A percentile compares a stretch with the other conserved stretches of the same genome.
phyloP scores from a whole-genome alignment of 2,113 vertebrate species.

The Ceratotherium simum region DNA sequence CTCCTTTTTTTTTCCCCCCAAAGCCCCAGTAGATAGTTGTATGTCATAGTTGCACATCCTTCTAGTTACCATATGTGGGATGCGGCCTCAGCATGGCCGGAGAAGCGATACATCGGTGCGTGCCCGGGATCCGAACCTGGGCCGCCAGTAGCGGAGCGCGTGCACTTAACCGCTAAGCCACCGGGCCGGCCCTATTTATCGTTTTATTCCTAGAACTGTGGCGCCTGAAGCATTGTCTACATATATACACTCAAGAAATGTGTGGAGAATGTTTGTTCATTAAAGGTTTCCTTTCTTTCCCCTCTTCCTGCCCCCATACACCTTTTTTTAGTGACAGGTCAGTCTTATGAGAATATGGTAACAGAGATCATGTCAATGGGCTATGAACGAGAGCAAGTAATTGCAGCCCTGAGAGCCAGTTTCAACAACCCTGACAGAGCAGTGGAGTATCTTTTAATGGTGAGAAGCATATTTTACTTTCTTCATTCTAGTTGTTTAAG shows the following conservation, averaged over 20 bases:
- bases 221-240: background rate
- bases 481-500: conserved; percentile 17
- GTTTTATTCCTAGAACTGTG: background rate
- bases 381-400: conserved; percentile 95
- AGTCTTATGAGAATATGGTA: conserved; percentile 98
- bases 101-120: no score
- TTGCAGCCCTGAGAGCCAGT: conserved; percentile 95
- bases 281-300: conserved; percentile 40
- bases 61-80: no score
- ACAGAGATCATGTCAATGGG: conserved; percentile 99
- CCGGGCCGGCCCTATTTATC: background rate
- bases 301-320: background rate
- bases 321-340: conserved; percentile 92
- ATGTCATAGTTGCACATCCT: no score
- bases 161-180: no score
- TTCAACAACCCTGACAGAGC: conserved; percentile 99
- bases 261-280: conserved; percentile 20
- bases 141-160: no score
- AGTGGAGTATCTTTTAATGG: conserved; percentile 97
- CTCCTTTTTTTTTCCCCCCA: no score
- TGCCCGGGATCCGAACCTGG: no score
- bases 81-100: no score
- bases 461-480: conserved; percentile 84
- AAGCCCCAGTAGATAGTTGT: no score
- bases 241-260: background rate